Evolutionary conservation across 1,140 invertebrate genomes (phyloP), one percentile per base, ranked within the genome.

Genomic region (Probaryconus sp.): DNA sequence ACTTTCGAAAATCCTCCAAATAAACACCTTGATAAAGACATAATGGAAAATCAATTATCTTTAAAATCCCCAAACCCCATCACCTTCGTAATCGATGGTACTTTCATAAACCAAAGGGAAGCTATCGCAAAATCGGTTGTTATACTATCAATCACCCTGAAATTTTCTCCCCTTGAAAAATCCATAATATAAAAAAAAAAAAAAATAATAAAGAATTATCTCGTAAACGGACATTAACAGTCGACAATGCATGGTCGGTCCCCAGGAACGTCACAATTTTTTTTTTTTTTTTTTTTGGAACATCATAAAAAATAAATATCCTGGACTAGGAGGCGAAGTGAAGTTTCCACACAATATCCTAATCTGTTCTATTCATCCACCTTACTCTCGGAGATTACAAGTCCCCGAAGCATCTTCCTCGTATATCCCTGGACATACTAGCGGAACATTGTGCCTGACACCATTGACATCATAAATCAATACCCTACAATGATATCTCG

Each of bases 401-500:
- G 35, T 53, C 51, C 51, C 33, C 50, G 50, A 47, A 55, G 48
- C 61, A n/a, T 48, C 50, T 56, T 67, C 7, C 50, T 30, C 17
- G 31, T 65, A 65, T 9, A 55, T 56, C 33, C 31, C 42, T 50
- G 64, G 37, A 60, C 64, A 14, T 20, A 26, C 11, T 13, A 17
- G 24, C 45, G 50, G 21, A 47, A 56, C 50, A 51, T 28, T 31
- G 47, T 38, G 50, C 24, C 31, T 31, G 50, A 43, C 60, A 53
- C 47, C 47, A 64, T 53, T 38, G 47, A 35, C 51, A 56, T 48
- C 51, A 58, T 68, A 68, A 68, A 69, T 69, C 65, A 69, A 69
- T 69, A 69, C 9, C 31, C 28, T 48, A 61, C 65, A 60, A 69
- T 69, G 65, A 60, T 61, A 69, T 69, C 65, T 61, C 53, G 37